A percentile compares a stretch with the other conserved stretches of the same genome.
phyloP scores from a whole-genome alignment of 2,113 vertebrate species.

The Chitala chitala region DNA sequence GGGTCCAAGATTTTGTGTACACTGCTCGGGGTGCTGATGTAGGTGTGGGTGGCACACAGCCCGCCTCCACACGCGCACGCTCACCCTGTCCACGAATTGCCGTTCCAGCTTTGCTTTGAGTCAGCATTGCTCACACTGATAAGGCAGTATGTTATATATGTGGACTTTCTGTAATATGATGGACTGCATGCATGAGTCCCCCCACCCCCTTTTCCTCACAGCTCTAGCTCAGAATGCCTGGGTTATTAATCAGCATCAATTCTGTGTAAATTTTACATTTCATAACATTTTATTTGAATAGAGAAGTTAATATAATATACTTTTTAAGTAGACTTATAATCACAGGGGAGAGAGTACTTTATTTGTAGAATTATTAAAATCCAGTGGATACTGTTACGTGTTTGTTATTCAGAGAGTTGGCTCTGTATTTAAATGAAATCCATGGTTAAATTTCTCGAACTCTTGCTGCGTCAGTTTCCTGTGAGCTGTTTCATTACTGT shows the following conservation, averaged over 20 bases:
- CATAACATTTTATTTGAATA: no score
- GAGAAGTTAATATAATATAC: no score
- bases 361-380: neutral
- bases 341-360: neutral
- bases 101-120: neutral
- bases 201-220: no score
- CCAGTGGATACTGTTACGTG: neutral
- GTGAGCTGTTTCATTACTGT: neutral
- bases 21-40: neutral
- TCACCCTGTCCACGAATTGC: neutral
- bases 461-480: neutral
- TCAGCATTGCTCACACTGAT: constrained; percentile 3
- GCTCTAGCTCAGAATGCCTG: no score
- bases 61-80: neutral
- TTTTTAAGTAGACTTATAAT: no score
- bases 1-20: no score
- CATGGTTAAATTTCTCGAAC: neutral
- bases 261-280: no score
- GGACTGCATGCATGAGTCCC: neutral
- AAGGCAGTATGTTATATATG: neutral
- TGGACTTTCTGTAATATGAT: neutral
- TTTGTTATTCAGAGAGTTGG: neutral
- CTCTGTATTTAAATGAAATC: neutral
- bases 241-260: no score
- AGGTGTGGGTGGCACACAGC: constrained; percentile 1